Evolutionary conservation across 2,113 vertebrate species (phyloP), one percentile per base, ranked within the genome.

Genomic region (Brienomyrus brachyistius): DNA sequence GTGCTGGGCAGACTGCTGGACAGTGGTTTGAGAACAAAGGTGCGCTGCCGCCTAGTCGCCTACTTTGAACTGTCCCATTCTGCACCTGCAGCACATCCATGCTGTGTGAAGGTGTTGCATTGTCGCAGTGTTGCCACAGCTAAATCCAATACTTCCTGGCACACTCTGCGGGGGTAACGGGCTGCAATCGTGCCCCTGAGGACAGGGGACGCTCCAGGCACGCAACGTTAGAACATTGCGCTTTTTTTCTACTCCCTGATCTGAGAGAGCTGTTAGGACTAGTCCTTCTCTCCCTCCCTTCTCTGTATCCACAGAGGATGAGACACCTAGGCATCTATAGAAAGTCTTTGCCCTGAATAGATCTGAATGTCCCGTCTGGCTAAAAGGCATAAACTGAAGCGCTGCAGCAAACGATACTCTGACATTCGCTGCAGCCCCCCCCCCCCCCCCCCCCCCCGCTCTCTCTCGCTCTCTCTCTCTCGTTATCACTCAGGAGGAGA

Each of bases 391-490:
- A 89, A 62, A 84, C 77, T 35, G 27, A 85, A 59, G 77, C n/a
- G 43, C 89, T 59, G 80, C 80, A 89, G 80, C 77, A 48, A 84
- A 74, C 5, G 11, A 52, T 59, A 50, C n/a, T 82, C 43, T 62
- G 77, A 89, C 40, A 62, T 89, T 54, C 77, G 15, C 88, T 89
- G 88, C 88, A 89, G 50, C 50, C 48, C 43, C 11, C 80, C 54
- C 52, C 40, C 11, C 50, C 48, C 43, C 11, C 80, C 54, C 52
- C 40, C 11, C 27, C 77, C 8, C 51, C 59, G 15, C 70, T 91
- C 92, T 87, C 92, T 89, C 92, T 89, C 92, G 89, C 90, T 88
- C 92, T 84, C 90, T 40, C 91, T 62, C 77, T 31, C 51, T 91
- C 91, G 80, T 92, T 90, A 92, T 90, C 92, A 89, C 90, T 90